phyloP scores from a whole-genome alignment of 1,140 invertebrate species.

The Caenorhabditis tropicalis region DNA sequence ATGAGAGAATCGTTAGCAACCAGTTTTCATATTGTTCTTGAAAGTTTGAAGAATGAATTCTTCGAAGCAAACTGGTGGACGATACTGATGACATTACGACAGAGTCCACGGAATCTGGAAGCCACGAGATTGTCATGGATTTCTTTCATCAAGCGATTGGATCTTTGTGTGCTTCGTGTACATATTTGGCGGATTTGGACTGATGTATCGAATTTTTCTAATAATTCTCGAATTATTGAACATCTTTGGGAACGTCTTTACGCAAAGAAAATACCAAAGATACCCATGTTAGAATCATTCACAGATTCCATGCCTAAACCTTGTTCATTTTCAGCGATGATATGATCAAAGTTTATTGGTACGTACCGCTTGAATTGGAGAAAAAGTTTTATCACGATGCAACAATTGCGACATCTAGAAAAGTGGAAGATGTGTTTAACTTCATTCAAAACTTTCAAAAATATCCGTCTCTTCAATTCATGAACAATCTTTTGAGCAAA shows the following conservation, averaged over 20 bases:
- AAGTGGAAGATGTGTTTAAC: neutral
- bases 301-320: neutral
- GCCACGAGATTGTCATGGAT: neutral
- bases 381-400: neutral
- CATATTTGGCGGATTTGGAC: neutral
- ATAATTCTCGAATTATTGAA: neutral
- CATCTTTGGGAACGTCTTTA: neutral
- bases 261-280: neutral
- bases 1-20: neutral
- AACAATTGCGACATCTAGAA: neutral
- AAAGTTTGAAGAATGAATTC: neutral
- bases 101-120: neutral
- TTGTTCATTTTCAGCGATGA: neutral
- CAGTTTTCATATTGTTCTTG: neutral
- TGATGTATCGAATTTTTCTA: neutral
- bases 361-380: neutral
- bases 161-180: neutral
- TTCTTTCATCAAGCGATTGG: neutral
- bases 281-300: neutral
- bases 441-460: neutral
- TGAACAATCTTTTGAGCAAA: neutral
- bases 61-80: neutral
- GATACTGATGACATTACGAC: conserved; percentile 7
- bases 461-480: conserved; percentile 1
- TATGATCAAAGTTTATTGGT: neutral